phyloP scores from a whole-genome alignment of 2,888 invertebrate genomes.

The Drosophila limbata region DNA sequence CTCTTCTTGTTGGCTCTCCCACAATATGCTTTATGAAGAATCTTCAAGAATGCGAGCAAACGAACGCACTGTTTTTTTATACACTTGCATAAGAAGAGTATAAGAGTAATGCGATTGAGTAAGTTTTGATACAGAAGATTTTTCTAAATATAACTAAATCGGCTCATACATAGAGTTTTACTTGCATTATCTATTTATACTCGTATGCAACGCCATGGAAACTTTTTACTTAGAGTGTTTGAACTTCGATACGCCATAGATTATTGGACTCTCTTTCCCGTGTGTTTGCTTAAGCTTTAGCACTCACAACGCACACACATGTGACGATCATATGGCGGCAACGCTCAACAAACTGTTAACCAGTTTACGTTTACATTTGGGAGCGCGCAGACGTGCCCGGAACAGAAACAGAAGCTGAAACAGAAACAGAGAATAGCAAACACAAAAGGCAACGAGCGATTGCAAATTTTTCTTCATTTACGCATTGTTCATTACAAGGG shows the following conservation, averaged over 20 bases:
- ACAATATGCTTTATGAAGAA: slow-evolving; percentile 44
- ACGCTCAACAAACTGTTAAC: slow-evolving; percentile 69
- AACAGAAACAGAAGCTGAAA: slow-evolving; percentile 26
- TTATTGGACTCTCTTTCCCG: slow-evolving; percentile 47
- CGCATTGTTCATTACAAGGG: slow-evolving; percentile 44
- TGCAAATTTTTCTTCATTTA: slow-evolving; percentile 49
- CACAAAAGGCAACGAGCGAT: slow-evolving; percentile 33
- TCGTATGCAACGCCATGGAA: slow-evolving; percentile 13
- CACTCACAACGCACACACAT: slow-evolving; percentile 55
- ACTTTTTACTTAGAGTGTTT: slow-evolving; percentile 56
- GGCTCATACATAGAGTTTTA: background rate
- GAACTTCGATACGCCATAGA: slow-evolving; percentile 60
- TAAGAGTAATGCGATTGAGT: slow-evolving; percentile 19
- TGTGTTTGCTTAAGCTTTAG: slow-evolving; percentile 66
- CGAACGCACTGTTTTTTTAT: slow-evolving; percentile 31
- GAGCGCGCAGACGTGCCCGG: slow-evolving; percentile 73
- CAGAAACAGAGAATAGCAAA: slow-evolving; percentile 28
- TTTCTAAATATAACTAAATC: background rate
- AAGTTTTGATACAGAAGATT: background rate
- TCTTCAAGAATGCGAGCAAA: slow-evolving; percentile 54
- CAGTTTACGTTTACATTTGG: slow-evolving; percentile 75
- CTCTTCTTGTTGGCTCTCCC: slow-evolving; percentile 12
- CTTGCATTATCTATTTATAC: slow-evolving; percentile 8
- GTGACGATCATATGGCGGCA: slow-evolving; percentile 63
- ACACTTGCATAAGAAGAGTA: slow-evolving; percentile 40